Conservation (phyloP, 2,797 vertebrate genomes). For the Caiman crocodilus region DNA sequence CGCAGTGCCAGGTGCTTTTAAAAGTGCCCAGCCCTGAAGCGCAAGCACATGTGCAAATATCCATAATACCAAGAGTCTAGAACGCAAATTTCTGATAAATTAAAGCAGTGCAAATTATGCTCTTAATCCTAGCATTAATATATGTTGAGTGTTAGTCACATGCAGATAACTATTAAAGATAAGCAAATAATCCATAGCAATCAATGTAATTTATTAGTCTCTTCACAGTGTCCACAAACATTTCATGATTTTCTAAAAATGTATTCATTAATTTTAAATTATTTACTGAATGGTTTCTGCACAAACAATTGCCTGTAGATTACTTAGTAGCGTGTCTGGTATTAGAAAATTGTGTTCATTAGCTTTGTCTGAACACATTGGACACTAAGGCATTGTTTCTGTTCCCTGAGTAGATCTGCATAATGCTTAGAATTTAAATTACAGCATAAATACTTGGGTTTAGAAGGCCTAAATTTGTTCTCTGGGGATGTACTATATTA, state of each 20-base stretch:
- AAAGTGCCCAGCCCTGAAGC: too few species aligned
- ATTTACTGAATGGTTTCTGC: background rate
- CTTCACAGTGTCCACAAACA: background rate
- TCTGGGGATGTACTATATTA: background rate
- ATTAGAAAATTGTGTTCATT: background rate
- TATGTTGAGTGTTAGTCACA: background rate
- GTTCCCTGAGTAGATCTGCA: background rate
- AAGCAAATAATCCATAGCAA: background rate
- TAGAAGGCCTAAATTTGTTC: background rate
- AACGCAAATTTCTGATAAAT: background rate
- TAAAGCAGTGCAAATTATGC: background rate
- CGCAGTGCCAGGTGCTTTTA: too few species aligned
- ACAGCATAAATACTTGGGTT: constrained; percentile 23
- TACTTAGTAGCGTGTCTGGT: too few species aligned
- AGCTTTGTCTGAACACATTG: constrained; percentile 15
- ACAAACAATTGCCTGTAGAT: background rate
- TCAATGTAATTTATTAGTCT: background rate
- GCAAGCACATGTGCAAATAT: too few species aligned
- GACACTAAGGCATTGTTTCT: constrained; percentile 13
- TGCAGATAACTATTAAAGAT: background rate
- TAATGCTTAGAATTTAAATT: background rate
- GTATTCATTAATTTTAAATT: background rate
- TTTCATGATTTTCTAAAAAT: background rate
- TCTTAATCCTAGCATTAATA: background rate
- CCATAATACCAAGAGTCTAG: background rate